Evolutionary conservation across 2,797 vertebrate genomes (phyloP), one percentile per base, ranked within the genome.

Genomic region (Chaetodon trifasciatus): DNA sequence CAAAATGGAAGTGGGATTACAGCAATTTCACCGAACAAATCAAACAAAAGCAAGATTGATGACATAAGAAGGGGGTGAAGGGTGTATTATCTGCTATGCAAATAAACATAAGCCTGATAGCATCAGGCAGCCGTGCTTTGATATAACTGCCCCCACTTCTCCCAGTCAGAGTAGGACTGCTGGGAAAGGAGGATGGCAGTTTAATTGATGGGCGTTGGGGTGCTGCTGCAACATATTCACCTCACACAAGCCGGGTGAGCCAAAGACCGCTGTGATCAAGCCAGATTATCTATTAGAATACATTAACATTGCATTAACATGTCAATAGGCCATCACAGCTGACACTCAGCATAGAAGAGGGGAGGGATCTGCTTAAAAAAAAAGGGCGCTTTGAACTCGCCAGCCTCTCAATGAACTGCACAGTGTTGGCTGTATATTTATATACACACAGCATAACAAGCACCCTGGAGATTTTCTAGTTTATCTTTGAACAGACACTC

Each of bases 261-360:
- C 67, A 83, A 83, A 88, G 65, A 81, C 78, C 8, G 57, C 87
- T 83, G 90, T 90, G 92, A 94, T 93, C 88, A 89, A 74, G 68
- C 85, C 62, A 78, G 91, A 91, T 94, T 89, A 94, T 93, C 93
- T 88, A 90, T 91, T 83, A 83, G 93, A 94, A 94, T 92, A 92
- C 78, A 94, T 95, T 95, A 92, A 88, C 92, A 92, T 93, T 17
- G 74, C 88, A 94, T 94, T 94, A 93, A 90, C 93, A 93, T 93
- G 93, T 94, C 93, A 93, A 95, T 94, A 86, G 92, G 86, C 78
- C 81, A 92, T 93, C 93, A 91, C 93, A 93, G 93, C 93, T 94
- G 92, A 95, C 88, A 90, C 88, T 68, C 81, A 28, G 23, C 78
- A 85, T 9, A 81, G 86, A 88, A 83, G 81, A 79, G 82, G 79